phyloP scores from a whole-genome alignment of 2,888 invertebrate species.

The Volucella inflata region DNA sequence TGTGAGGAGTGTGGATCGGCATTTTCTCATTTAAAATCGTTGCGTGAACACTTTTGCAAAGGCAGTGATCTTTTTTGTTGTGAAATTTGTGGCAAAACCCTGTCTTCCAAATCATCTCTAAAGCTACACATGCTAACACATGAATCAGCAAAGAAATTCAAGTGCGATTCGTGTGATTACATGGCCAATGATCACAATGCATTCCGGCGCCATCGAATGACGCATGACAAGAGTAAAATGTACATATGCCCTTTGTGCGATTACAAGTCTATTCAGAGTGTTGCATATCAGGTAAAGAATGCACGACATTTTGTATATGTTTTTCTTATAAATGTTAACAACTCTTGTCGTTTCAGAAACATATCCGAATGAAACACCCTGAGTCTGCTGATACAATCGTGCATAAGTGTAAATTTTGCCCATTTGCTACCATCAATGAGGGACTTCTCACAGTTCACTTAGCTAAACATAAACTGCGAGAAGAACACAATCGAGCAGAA shows the following conservation, averaged over 20 bases:
- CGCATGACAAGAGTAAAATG: conserved; percentile 89
- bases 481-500: conserved; percentile 41
- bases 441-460: conserved; percentile 81
- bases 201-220: conserved; percentile 89
- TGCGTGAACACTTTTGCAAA: conserved; percentile 85
- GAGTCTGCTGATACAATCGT: conserved; percentile 87
- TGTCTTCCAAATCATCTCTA: conserved; percentile 84
- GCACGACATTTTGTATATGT: background rate
- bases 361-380: conserved; percentile 92
- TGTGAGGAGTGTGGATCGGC: conserved; percentile 84
- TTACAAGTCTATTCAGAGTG: conserved; percentile 92
- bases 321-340: background rate
- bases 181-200: conserved; percentile 92
- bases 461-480: conserved; percentile 79
- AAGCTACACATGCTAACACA: conserved; percentile 85
- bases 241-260: conserved; percentile 92
- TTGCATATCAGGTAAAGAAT: conserved; percentile 86
- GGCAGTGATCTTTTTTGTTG: conserved; percentile 85
- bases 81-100: conserved; percentile 81
- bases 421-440: conserved; percentile 82
- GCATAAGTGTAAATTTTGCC: conserved; percentile 81
- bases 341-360: conserved; percentile 83
- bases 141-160: conserved; percentile 85
- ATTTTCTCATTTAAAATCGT: conserved; percentile 82
- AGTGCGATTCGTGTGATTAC: conserved; percentile 90